Conservation (phyloP, 2,797 vertebrate species). For the Propithecus perrieri region DNA sequence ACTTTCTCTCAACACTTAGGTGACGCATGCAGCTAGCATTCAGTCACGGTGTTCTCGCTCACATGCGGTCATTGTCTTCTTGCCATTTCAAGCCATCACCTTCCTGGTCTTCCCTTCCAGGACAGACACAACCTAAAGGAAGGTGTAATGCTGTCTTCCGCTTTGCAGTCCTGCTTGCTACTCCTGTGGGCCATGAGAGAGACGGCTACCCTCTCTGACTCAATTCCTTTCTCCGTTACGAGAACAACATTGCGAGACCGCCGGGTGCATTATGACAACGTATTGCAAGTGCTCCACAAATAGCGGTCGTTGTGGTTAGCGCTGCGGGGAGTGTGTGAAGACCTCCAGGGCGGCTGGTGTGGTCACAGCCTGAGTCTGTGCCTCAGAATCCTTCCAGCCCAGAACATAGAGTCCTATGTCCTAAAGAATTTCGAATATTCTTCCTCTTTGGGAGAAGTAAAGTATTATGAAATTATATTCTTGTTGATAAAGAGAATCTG, state of each 20-base stretch:
- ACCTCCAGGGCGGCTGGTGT: background rate
- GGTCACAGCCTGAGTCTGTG: background rate
- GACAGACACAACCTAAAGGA: background rate
- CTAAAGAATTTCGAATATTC: background rate
- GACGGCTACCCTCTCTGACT: background rate
- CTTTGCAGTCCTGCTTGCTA: background rate
- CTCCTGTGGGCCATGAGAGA: background rate
- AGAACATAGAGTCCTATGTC: background rate
- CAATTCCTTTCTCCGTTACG: background rate
- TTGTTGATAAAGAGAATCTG: background rate
- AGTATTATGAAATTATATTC: background rate
- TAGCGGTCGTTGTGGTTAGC: too few relatives aligned
- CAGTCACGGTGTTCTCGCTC: background rate
- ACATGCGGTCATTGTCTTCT: background rate
- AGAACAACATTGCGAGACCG: background rate
- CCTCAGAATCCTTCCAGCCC: background rate
- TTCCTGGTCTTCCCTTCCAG: background rate
- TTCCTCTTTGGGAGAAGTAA: background rate
- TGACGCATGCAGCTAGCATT: rapidly evolving
- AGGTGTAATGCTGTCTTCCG: rapidly evolving
- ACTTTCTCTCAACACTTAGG: background rate
- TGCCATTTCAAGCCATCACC: too few relatives aligned
- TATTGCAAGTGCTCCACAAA: background rate
- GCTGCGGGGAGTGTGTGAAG: background rate
- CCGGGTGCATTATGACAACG: background rate